These are phyloP conservation scores for Lasioglossum albipes DNA, from an alignment of 1,140 invertebrate genomes.

Conservation along the genomic window DNA sequence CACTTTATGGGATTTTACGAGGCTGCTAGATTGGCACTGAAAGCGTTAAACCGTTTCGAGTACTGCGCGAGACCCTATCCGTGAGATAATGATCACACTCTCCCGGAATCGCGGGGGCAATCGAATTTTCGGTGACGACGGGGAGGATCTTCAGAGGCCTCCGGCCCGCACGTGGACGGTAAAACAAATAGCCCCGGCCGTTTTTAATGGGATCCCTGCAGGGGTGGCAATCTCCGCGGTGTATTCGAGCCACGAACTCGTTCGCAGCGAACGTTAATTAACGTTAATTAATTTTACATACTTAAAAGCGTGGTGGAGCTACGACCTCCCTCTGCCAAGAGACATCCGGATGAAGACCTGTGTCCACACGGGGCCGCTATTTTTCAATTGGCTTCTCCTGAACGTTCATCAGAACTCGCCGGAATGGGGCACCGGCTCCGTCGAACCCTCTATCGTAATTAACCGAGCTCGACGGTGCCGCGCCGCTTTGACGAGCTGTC, in stretches of 20 bases:
- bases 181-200: constrained; percentile 50
- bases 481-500: background rate
- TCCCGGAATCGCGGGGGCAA: background rate
- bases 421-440: background rate
- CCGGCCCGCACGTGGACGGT: constrained; percentile 12
- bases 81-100: constrained; percentile 1
- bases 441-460: constrained; percentile 23
- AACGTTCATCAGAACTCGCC: constrained; percentile 31
- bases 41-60: too few relatives aligned
- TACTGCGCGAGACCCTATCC: background rate
- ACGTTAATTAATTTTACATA: constrained; percentile 65
- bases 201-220: constrained; percentile 53
- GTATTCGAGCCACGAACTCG: constrained; percentile 46
- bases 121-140: constrained; percentile 15
- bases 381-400: constrained; percentile 32
- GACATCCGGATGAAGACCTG: constrained; percentile 11
- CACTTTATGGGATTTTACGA: too few relatives aligned
- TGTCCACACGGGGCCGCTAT: constrained; percentile 18
- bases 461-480: background rate
- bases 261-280: constrained; percentile 56
- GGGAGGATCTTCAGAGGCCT: background rate
- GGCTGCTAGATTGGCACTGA: too few relatives aligned
- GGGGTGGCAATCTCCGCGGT: constrained; percentile 42
- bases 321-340: background rate
- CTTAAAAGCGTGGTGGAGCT: constrained; percentile 42